Base-by-base conservation (phyloP, 2,888 invertebrate species). In the Nomada fucata region DNA sequence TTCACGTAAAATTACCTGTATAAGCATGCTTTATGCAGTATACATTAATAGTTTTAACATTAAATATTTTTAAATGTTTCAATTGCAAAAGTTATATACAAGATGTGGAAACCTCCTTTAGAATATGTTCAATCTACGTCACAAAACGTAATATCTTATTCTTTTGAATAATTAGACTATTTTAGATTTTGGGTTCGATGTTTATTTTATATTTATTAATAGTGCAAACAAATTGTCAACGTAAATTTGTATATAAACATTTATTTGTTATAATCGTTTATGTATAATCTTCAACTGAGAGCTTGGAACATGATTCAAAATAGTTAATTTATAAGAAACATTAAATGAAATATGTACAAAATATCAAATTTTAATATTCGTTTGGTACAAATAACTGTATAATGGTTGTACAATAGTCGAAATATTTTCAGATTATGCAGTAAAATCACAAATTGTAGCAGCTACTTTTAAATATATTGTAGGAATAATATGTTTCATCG, bases 341-440 rank as follows among this genome's bases (percentile, higher is more conserved):
- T 10, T n/a, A 44, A 10, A 26, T 10, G 11, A 44, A 10, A n/a
- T 47, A 50, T 57, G 47, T 52, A 60, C 13, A 60, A 53, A 53
- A 23, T 52, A 67, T 36, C 47, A 44, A 42, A 23, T 20, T 60
- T 18, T 42, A 60, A 75, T 61, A 42, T 53, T 7, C 26, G 47
- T 42, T 26, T 60, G 13, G 20, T 47, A 11, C n/a, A 20, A 36
- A 23, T 52, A 47, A 20, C 29, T 59, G 36, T 36, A 29, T 29
- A 70, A 61, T 60, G 29, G 15, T 55, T 57, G 3, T 65, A 47
- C 5, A 64, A 11, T 42, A 53, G 13, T 63, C 63, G 42, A 11
- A 42, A 53, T 26, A 42, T 15, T 53, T 53, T 53, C 53, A 18
- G 42, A 53, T 4, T 42, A 18, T 53, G 11, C 52, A 44, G n/a